Percentiles rank a stretch among this genome's conserved stretches.
These are phyloP conservation scores for Agrypnus murinus DNA, from an alignment of 2,888 invertebrate genomes.

Conservation along the genomic window DNA sequence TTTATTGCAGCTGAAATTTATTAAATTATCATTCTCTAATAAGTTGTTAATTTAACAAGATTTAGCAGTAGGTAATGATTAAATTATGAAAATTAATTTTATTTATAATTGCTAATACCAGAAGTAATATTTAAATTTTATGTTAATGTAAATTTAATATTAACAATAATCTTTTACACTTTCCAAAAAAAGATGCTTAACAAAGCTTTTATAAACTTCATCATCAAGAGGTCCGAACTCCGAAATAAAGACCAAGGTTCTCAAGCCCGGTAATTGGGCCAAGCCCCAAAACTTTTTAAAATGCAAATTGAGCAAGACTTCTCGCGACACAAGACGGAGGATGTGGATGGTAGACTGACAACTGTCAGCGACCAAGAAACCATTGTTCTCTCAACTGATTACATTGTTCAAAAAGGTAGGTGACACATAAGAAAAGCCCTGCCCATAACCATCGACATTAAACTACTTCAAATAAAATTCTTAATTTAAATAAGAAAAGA, in stretches of 20 bases:
- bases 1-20: no score
- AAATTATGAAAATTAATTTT: conserved; percentile 11
- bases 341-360: conserved; percentile 50
- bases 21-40: neutral
- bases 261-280: conserved; percentile 48
- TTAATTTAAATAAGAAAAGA: no score
- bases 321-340: conserved; percentile 43
- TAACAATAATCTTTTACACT: no score
- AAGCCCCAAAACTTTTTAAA: conserved; percentile 50
- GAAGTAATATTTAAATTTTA: no score
- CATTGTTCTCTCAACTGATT: conserved; percentile 56
- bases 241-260: conserved; percentile 19
- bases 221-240: no score
- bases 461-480: no score
- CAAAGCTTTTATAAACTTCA: no score
- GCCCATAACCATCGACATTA: conserved; percentile 26
- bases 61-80: conserved; percentile 1
- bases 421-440: conserved; percentile 39
- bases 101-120: neutral
- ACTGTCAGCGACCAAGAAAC: conserved; percentile 52
- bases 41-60: neutral
- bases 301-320: conserved; percentile 48
- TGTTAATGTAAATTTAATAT: no score
- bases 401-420: conserved; percentile 51
- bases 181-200: no score